A percentile compares a stretch with the other conserved stretches of the same genome.
Conservation (phyloP, 2,888 invertebrate genomes). For the Limenitis arthemis region DNA sequence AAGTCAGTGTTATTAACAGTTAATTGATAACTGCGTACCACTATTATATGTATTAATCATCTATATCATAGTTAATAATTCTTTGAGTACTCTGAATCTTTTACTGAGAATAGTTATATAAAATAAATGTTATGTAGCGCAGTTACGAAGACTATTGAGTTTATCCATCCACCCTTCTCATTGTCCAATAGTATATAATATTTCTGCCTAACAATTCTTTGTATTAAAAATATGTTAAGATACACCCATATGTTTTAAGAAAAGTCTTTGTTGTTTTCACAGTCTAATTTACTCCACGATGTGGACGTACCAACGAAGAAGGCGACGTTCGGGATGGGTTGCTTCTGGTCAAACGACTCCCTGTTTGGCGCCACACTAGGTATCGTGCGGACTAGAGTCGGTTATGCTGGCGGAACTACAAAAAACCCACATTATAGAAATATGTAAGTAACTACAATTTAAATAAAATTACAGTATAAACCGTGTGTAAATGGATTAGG, state of each 20-base stretch:
- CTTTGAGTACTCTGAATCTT: no score
- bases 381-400: constrained; percentile 92
- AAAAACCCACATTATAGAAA: constrained; percentile 87
- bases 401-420: constrained; percentile 91
- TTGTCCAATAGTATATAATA: no score
- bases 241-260: neutral
- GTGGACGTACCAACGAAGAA: constrained; percentile 75
- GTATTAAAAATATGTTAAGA: neutral
- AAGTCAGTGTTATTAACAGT: no score
- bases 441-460: constrained; percentile 75
- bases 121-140: no score
- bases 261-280: constrained; percentile 15
- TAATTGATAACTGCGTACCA: no score
- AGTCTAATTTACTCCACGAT: constrained; percentile 73
- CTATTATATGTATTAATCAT: no score
- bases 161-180: no score
- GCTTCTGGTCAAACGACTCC: constrained; percentile 94
- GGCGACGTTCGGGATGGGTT: constrained; percentile 94
- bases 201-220: no score
- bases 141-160: no score
- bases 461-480: neutral
- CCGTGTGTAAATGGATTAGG: constrained; percentile 4
- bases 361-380: constrained; percentile 81
- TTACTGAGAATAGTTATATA: no score
- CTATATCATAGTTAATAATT: no score